These are phyloP conservation scores for Crambe crambe DNA, from an alignment of 37 sponge, comb jelly and placozoan genomes.

Conservation along the genomic window DNA sequence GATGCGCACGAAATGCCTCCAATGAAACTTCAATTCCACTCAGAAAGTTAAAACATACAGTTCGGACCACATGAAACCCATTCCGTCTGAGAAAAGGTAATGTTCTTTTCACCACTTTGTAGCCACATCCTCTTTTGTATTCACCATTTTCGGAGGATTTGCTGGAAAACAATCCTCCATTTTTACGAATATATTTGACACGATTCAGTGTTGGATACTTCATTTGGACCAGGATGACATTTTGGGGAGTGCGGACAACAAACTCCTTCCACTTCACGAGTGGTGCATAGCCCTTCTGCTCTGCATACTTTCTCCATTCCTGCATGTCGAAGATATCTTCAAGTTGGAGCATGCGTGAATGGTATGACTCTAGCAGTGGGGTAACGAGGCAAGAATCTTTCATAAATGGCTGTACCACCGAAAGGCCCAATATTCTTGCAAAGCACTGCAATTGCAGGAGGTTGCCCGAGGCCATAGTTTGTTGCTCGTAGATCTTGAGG, in stretches of 20 bases:
- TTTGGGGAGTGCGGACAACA: slow-evolving; percentile 19
- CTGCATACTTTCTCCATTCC: slow-evolving; percentile 10
- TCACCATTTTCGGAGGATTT: neutral
- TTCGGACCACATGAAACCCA: slow-evolving; percentile 23
- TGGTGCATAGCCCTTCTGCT: slow-evolving; percentile 15
- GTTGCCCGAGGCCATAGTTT: slow-evolving; percentile 45
- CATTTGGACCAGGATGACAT: slow-evolving; percentile 40
- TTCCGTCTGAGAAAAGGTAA: neutral
- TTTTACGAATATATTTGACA: neutral
- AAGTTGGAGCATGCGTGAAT: neutral
- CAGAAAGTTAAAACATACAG: slow-evolving; percentile 29
- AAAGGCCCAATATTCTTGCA: slow-evolving; percentile 22
- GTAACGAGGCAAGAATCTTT: slow-evolving; percentile 9
- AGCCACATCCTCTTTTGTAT: slow-evolving; percentile 18
- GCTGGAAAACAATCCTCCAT: slow-evolving; percentile 14
- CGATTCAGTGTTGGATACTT: slow-evolving; percentile 15
- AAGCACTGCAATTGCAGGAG: slow-evolving; percentile 59
- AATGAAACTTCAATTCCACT: slow-evolving; percentile 22
- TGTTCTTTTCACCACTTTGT: slow-evolving; percentile 7
- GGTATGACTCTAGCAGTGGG: neutral
- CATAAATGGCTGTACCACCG: slow-evolving; percentile 43
- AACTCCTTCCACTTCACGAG: slow-evolving; percentile 27
- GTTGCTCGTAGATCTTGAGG: slow-evolving; percentile 37
- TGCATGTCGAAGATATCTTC: slow-evolving; percentile 34
- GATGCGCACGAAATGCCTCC: slow-evolving; percentile 1